Evolutionary conservation across 2,888 invertebrate genomes (phyloP).

Genomic region (Agrypnus murinus): DNA sequence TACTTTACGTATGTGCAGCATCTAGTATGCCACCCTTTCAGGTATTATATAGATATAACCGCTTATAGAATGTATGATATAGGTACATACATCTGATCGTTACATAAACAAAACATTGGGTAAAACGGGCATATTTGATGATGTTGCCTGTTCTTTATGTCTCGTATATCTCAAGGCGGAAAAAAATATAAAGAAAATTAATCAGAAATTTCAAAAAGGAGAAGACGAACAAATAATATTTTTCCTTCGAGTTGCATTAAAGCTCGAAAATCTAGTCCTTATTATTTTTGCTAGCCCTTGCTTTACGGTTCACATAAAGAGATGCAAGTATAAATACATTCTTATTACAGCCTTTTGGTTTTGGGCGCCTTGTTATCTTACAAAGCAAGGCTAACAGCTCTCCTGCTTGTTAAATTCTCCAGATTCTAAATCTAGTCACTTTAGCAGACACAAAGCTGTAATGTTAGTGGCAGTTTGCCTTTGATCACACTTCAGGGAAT

Average conservation of each 20-base stretch:
- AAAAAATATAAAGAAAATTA: no score
- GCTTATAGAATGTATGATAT: no score
- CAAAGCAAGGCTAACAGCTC: slow-evolving; percentile 18
- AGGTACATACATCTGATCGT: no score
- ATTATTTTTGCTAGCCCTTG: slow-evolving; percentile 9
- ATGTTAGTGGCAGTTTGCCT: slow-evolving; percentile 23
- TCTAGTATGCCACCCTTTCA: no score
- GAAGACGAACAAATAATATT: no score
- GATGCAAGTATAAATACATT: slow-evolving; percentile 1
- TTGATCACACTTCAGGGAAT: slow-evolving; percentile 6
- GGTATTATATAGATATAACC: no score
- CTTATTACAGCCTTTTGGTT: slow-evolving; percentile 13
- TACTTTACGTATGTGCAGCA: no score
- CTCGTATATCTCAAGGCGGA: no score
- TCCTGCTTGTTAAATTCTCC: slow-evolving; percentile 20
- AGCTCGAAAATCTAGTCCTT: neutral
- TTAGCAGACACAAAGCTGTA: slow-evolving; percentile 31
- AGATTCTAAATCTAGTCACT: slow-evolving; percentile 32
- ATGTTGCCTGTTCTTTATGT: neutral
- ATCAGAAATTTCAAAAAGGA: no score
- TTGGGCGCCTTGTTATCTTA: slow-evolving; percentile 22
- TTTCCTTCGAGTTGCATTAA: no score
- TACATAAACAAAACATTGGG: no score
- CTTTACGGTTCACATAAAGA: neutral
- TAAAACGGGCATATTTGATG: neutral